Evolutionary conservation across 2,113 vertebrate species (phyloP), one percentile per base, ranked within the genome.

Genomic region (Notechis scutatus): DNA sequence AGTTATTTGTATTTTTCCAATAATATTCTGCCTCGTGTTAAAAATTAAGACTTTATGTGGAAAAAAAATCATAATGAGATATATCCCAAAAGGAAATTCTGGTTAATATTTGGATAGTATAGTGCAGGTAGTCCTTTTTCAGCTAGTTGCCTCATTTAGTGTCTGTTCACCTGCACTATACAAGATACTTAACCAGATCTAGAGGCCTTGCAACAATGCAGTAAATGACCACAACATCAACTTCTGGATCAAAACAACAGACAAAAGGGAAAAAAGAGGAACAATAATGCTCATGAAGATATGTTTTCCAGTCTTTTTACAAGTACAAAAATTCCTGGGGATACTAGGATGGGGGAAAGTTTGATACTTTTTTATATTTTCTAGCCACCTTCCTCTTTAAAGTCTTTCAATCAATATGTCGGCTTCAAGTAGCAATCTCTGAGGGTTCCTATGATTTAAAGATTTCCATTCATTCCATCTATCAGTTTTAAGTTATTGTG

Each of bases 361-460:
- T 21, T 0, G 0, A 26, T 90, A n/a, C 29, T 24, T 55, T 64
- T 86, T 86, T 69, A 23, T 24, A 12, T 64, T 42, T 93, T 93
- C 14, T n/a, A 29, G 4, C 24, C 39, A 50, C 12, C 21, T 56
- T 50, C 3, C 23, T n/a, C 89, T 12, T 87, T 6, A 24, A 91
- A 92, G 4, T 69, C 0, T 91, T 52, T 42, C 0, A 45, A 39
- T 6, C 26, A 0, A 52, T 52, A 86, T 93, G 3, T 0, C 5
- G 2, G 86, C 91, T 8, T 86, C 91, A 91, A 39, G 81, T 88
- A 85, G 29, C 92, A 93, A 96, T 91, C 91, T 91, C 54, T 14
- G 90, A 94, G 88, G 0, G 29, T 87, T 91, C 94, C 24, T 29
- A 92, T 15, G 0, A 20, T 42, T 26, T 88, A 50, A 21, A 88